These are phyloP conservation scores for Ligdia adustata DNA, from an alignment of 2,888 invertebrate genomes.

Conservation along the genomic window DNA sequence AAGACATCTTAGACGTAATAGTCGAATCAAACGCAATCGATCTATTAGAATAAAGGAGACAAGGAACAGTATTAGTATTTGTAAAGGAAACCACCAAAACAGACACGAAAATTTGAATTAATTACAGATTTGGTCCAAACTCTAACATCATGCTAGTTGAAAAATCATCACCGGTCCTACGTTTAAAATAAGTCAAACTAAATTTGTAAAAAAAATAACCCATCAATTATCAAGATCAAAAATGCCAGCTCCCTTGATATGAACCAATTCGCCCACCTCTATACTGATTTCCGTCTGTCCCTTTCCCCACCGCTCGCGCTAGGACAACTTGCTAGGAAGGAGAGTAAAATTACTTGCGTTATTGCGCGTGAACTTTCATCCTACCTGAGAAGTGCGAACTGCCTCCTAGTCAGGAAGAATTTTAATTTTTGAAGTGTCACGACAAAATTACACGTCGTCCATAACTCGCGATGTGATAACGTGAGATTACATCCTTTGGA, in stretches of 20 bases:
- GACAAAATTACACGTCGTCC: slow-evolving; percentile 40
- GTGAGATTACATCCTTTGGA: slow-evolving; percentile 40
- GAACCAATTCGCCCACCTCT: background rate
- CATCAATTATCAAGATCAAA: background rate
- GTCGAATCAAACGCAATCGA: too few species aligned
- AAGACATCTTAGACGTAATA: too few species aligned
- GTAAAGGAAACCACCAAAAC: too few species aligned
- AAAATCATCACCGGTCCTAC: too few species aligned
- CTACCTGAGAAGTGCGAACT: background rate
- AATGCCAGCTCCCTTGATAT: background rate
- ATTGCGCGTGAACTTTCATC: background rate
- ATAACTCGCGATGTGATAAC: slow-evolving; percentile 46
- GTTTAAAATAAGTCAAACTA: background rate
- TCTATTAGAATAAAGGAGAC: too few species aligned
- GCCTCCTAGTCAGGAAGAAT: slow-evolving; percentile 26
- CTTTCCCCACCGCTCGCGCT: too few species aligned
- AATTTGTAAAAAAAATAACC: background rate
- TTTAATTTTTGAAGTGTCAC: slow-evolving; percentile 39
- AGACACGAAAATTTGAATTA: too few species aligned
- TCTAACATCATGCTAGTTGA: too few species aligned
- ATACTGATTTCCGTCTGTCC: too few species aligned
- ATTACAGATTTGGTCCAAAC: too few species aligned
- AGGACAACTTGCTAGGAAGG: background rate
- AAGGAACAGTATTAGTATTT: too few species aligned
- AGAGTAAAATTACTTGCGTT: too few species aligned